Evolutionary conservation across 2,888 invertebrate species (phyloP), one percentile per base, ranked within the genome.

Genomic region (Drosophila falleni): DNA sequence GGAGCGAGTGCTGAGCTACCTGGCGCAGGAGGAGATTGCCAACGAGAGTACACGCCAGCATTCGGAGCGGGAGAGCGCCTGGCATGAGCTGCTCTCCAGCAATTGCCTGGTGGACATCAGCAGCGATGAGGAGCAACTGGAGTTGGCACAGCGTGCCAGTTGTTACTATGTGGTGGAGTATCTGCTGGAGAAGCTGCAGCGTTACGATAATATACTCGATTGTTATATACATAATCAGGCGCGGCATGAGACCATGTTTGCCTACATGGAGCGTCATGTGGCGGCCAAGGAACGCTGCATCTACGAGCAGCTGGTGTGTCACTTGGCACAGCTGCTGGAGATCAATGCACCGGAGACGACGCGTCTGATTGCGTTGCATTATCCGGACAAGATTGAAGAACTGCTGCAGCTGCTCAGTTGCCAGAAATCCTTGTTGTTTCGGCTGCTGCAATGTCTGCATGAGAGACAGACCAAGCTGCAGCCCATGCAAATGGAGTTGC

Each of bases 91-190:
- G 33, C 92, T 96, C 11, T 93, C 94, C n/a, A 93, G 94, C 66
- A 94, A 95, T 77, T 94, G 95, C 51, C 92, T 96, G 26, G 91
- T 93, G 29, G 93, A 95, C 87, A 94, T 95, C 67, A 93, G 94
- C 64, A 93, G 93, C 66, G 93, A 94, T 53, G 94, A 94, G 35
- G 93, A 94, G 73, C 93, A 96, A 63, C 90, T 96, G 16, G 87
- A 93, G 42, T 92, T 95, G 82, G 96, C 96, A 0, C 93, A 95
- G 71, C 93, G 94, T 42, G 95, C 96, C 0, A 94, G 94, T 81
- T 96, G 96, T 90, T 96, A 94, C 88, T 94, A 94, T 71, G 96
- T 96, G 0, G 95, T 95, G 82, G 96, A 96, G 89, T 93, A 94
- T 89, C 91, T 97, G 51, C 94, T 96, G 86, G 95, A 95, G 91